Percentiles rank a stretch among this genome's conserved stretches.
Evolutionary conservation across 2,888 invertebrate species (phyloP).

Genomic region (Nomada flava): DNA sequence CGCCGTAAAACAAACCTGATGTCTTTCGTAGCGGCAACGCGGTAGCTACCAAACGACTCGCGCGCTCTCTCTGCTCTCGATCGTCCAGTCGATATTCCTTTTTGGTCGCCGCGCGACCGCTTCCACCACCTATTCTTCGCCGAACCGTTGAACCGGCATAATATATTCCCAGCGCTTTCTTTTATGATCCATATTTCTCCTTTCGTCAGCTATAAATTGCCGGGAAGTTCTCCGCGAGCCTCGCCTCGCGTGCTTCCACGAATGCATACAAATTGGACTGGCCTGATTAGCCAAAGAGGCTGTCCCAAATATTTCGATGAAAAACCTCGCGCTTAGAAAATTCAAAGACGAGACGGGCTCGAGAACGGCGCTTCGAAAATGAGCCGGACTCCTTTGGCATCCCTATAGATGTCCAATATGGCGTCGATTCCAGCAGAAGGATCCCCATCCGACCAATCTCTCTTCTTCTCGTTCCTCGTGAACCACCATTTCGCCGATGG

Average conservation of each 20-base stretch:
- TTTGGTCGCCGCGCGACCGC: conserved; percentile 30
- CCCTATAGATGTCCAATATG: conserved; percentile 68
- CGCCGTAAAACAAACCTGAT: conserved; percentile 79
- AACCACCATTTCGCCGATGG: conserved; percentile 73
- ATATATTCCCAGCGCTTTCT: conserved; percentile 44
- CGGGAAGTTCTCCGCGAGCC: not conserved
- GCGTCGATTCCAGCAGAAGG: conserved; percentile 74
- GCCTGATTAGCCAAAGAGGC: conserved; percentile 6
- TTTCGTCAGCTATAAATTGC: conserved; percentile 48
- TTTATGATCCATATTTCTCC: conserved; percentile 59
- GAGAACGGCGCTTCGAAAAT: not conserved
- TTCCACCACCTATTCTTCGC: not conserved
- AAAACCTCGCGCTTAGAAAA: not conserved
- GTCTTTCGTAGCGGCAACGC: conserved; percentile 72
- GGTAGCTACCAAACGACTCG: conserved; percentile 71
- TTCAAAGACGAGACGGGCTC: not conserved
- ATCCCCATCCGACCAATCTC: conserved; percentile 79
- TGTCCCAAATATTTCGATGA: not conserved
- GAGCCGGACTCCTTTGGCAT: conserved; percentile 21
- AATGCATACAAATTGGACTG: conserved; percentile 20
- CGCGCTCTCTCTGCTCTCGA: conserved; percentile 47
- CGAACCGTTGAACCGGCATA: conserved; percentile 24
- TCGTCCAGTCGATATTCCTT: conserved; percentile 53
- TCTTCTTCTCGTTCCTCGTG: conserved; percentile 71
- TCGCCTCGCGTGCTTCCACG: not conserved